Evolutionary conservation across 2,797 vertebrate genomes (phyloP), one percentile per base, ranked within the genome.

Genomic region (Odontamblyopus rebecca): DNA sequence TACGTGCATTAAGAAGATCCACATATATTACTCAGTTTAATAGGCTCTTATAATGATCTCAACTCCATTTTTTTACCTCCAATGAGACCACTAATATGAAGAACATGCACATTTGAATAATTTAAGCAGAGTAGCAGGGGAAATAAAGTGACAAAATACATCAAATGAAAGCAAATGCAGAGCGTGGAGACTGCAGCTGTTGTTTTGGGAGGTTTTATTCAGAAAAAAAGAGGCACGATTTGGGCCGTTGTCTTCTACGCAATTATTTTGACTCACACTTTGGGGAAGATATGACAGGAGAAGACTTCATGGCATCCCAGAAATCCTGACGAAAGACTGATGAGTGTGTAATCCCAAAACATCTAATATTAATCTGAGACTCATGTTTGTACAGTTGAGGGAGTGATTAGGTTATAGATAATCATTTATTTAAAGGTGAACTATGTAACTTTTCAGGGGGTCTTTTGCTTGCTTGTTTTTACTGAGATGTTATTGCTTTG

Each of bases 231-330:
- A 67, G 30, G 69, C 60, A 61, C 53, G 84, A 74, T 48, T 77
- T 41, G 3, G 50, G 77, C 60, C 73, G 76, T 73, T 77, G 71
- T 82, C 72, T 69, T 77, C 76, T 71, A 77, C 70, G 54, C 74
- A 69, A 89, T 78, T 77, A 83, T 84, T 83, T 88, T 73, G 71
- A 68, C 63, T 72, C 62, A 72, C 71, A 87, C 72, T 78, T 79
- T 41, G 53, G 61, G 56, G 62, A 70, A 75, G 41, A 67, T 74
- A 78, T 71, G 75, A 76, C 63, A 69, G 48, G 65, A 73, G 69
- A 35, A 69, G 2, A 44, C 67, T 82, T 1, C 0, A 62, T 72
- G 69, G 79, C 60, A 23, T 70, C 60, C 57, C 59, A 50, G 70
- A 77, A 81, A 82, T 78, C 76, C 70, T 75, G 71, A 59, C 50